Base-by-base conservation (phyloP, 2,888 invertebrate genomes). In the Stenchaetothrips biformis region DNA sequence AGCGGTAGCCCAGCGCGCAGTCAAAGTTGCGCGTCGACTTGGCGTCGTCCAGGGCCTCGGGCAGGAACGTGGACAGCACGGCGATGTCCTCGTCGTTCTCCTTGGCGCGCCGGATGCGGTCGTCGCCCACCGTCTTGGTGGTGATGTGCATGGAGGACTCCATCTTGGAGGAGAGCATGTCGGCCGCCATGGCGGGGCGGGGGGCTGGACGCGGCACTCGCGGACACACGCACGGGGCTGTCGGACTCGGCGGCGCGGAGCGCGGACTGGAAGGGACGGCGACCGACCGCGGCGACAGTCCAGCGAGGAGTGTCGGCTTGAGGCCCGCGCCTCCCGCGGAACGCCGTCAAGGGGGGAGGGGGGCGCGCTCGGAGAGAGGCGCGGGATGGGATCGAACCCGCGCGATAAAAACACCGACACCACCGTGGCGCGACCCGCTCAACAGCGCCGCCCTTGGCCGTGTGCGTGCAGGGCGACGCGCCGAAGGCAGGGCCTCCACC, bases 31-130 rank as follows among this genome's bases (percentile, higher is more conserved):
- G 83, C 48, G 82, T 82, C 27, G 83, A 80, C 80, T 81, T 80
- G n/a, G 83, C 82, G 85, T 92, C 92, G 85, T 92, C 91, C 81
- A 91, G 90, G 84, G 90, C 90, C 79, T 89, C 89, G 62, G 90
- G 89, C 82, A 95, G 89, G 85, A 95, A 93, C 92, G 95, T 94
- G 83, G 95, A 94, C 84, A 95, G 88, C 84, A 96, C 92, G 80
- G 95, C 95, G 82, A 95, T 92, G 88, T 96, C 96, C 88, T 95
- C 95, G 87, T 95, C 94, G 86, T 92, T 92, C 84, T 94, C 94
- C 88, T 92, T 91, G 82, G 95, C 94, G 85, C 91, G 90, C 84
- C 91, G 90, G 85, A 95, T 94, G 86, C 94, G 89, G 21, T 95
- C 94, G 85, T 93, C 93, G n/a, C 94, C 94, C 80, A 93, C 92